phyloP scores from a whole-genome alignment of 2,113 vertebrate genomes.

The Talpa occidentalis region DNA sequence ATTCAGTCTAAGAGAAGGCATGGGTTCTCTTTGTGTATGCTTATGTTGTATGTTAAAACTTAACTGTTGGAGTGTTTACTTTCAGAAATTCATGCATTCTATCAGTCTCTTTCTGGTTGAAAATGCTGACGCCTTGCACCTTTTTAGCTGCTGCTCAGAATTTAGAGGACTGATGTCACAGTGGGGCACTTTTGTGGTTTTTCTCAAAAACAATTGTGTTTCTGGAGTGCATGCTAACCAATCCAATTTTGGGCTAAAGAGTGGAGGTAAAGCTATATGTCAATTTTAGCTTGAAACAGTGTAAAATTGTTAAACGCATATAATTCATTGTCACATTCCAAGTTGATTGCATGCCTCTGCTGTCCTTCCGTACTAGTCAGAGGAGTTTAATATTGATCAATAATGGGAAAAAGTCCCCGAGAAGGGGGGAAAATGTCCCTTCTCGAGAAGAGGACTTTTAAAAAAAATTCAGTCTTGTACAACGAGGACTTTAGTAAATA shows the following conservation, averaged over 20 bases:
- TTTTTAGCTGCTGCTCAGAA: conserved; percentile 24
- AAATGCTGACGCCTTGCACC: neutral
- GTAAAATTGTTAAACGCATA: neutral
- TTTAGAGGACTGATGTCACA: neutral
- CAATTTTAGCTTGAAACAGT: neutral
- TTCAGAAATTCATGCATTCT: conserved; percentile 33
- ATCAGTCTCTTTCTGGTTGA: conserved; percentile 1
- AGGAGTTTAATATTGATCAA: conserved; percentile 6
- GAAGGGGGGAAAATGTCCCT: neutral
- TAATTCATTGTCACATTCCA: neutral
- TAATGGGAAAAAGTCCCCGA: conserved; percentile 23
- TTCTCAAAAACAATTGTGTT: conserved; percentile 38
- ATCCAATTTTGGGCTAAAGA: neutral
- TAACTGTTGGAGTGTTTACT: conserved; percentile 19
- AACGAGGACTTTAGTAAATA: neutral
- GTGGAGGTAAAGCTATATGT: neutral
- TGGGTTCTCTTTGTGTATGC: neutral
- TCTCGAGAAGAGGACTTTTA: neutral
- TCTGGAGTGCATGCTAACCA: conserved; percentile 20
- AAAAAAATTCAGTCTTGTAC: neutral
- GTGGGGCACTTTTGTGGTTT: conserved; percentile 5
- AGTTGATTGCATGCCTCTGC: neutral
- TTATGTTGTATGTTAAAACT: neutral
- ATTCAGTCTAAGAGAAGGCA: neutral
- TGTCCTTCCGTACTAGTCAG: neutral